Conservation (phyloP, 2,888 invertebrate species). For the Neocrepidodera transversa region DNA sequence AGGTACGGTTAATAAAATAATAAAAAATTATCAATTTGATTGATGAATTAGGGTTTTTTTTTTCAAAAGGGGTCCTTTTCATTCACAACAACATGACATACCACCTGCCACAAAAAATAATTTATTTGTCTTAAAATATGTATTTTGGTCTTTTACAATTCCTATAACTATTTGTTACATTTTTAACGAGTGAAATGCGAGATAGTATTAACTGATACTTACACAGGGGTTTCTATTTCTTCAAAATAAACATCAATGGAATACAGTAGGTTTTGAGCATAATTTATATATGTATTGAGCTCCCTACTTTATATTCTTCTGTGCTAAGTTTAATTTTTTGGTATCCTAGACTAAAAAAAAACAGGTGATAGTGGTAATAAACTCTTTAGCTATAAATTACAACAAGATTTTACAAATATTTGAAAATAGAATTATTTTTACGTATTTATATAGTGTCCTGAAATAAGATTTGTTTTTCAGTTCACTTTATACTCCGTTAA, state of each 20-base stretch:
- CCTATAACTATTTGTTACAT: conserved; percentile 26
- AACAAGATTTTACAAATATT: conserved; percentile 31
- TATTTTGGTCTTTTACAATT: conserved; percentile 33
- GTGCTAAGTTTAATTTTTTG: conserved; percentile 11
- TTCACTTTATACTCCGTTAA: background rate
- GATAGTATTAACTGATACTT: background rate
- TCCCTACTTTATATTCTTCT: background rate
- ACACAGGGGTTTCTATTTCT: too few species aligned
- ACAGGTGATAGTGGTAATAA: conserved; percentile 35
- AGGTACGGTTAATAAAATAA: conserved; percentile 35
- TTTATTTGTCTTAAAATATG: conserved; percentile 27
- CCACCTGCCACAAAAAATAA: conserved; percentile 34
- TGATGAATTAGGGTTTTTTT: conserved; percentile 32
- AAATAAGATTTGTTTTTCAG: background rate
- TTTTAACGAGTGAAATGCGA: conserved; percentile 27
- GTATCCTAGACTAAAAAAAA: conserved; percentile 24
- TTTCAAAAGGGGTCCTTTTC: conserved; percentile 25
- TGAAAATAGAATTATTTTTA: conserved; percentile 29
- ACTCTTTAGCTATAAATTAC: conserved; percentile 35
- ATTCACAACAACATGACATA: conserved; percentile 34
- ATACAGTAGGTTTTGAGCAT: conserved; percentile 13
- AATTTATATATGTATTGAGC: conserved; percentile 8
- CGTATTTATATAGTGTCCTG: background rate
- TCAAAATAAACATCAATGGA: background rate
- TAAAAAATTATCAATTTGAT: conserved; percentile 32